Conservation (phyloP, 1,140 invertebrate genomes). For the Rhyacophila brunnea region DNA sequence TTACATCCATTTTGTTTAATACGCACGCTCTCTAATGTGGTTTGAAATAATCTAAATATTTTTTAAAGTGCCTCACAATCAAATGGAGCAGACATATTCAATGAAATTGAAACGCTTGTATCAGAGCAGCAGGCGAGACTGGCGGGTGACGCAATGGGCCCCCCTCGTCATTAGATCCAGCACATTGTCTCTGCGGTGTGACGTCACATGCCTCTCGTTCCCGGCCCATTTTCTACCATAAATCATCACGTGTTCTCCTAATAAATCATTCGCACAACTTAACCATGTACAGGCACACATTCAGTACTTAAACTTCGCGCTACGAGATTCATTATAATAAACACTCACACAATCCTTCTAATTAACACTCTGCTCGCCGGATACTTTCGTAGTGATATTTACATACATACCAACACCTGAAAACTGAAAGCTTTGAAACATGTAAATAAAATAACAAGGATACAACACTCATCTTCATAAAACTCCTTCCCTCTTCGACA, state of each 20-base stretch:
- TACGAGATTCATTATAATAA: conserved; percentile 31
- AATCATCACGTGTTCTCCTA: conserved; percentile 25
- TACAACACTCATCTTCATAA: no score
- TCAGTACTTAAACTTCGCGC: background rate
- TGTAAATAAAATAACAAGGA: no score
- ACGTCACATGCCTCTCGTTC: conserved; percentile 5
- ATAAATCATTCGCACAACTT: conserved; percentile 31
- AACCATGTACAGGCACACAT: conserved; percentile 13
- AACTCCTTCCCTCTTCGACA: no score
- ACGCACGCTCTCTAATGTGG: background rate
- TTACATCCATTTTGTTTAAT: background rate
- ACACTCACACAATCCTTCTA: conserved; percentile 28
- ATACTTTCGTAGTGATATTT: conserved; percentile 4
- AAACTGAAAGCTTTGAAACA: no score
- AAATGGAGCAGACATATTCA: background rate
- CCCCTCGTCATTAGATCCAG: no score
- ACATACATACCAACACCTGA: background rate
- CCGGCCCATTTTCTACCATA: conserved; percentile 21
- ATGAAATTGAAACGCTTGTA: no score
- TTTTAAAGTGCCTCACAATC: background rate
- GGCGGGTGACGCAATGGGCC: no score
- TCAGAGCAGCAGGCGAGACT: no score
- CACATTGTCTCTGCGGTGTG: background rate
- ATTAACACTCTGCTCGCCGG: conserved; percentile 6
- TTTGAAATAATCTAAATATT: background rate